These are phyloP conservation scores for Cyclophora punctaria DNA, from an alignment of 2,888 invertebrate genomes.

Conservation along the genomic window DNA sequence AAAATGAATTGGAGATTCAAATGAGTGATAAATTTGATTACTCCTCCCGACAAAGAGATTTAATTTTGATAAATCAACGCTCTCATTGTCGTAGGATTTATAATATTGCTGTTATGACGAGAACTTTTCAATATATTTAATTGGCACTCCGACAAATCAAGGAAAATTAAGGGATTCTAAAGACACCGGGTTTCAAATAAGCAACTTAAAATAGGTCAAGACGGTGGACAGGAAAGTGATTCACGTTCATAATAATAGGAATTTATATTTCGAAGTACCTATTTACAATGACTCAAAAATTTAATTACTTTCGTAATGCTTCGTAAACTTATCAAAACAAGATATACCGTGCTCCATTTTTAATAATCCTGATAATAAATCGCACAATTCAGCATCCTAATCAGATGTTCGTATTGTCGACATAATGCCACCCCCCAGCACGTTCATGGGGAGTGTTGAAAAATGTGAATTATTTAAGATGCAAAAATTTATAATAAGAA, in stretches of 20 bases:
- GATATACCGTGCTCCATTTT: too few species aligned
- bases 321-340: too few species aligned
- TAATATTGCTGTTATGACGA: conserved; percentile 41
- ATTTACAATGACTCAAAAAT: too few species aligned
- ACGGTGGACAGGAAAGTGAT: too few species aligned
- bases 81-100: conserved; percentile 60
- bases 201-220: too few species aligned
- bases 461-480: conserved; percentile 66
- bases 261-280: too few species aligned
- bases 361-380: neutral
- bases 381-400: neutral
- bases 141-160: neutral
- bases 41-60: conserved; percentile 64
- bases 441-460: conserved; percentile 46
- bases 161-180: neutral
- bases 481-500: conserved; percentile 70
- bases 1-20: conserved; percentile 62
- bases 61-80: conserved; percentile 70
- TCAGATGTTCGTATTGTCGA: conserved; percentile 8
- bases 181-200: neutral
- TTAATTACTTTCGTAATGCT: too few species aligned
- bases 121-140: conserved; percentile 30
- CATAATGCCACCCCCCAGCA: conserved; percentile 40
- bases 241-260: too few species aligned
- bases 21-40: conserved; percentile 72